Conservation (phyloP, 1,140 invertebrate species). For the Halesus radiatus region DNA sequence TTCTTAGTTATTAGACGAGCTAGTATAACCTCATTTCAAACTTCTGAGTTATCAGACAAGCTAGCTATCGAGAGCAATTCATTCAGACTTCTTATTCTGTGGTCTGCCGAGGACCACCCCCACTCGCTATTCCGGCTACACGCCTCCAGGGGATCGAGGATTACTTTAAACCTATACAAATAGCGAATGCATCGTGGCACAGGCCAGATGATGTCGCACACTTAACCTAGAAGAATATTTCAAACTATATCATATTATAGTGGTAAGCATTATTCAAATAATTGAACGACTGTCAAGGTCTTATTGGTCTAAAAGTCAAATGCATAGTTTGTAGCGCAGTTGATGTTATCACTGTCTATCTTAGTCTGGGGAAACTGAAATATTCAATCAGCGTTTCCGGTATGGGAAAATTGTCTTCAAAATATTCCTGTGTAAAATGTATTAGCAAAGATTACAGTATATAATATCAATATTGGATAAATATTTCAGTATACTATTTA, state of each 20-base stretch:
- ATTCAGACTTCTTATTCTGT: constrained; percentile 50
- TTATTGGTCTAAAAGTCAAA: constrained; percentile 16
- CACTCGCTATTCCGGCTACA: constrained; percentile 8
- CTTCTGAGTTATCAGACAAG: constrained; percentile 47
- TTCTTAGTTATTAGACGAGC: constrained; percentile 47
- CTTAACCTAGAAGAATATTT: constrained; percentile 26
- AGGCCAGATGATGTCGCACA: background rate
- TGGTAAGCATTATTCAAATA: constrained; percentile 12
- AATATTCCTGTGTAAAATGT: background rate
- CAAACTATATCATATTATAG: constrained; percentile 13
- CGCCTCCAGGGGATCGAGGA: constrained; percentile 39
- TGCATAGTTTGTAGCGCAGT: background rate
- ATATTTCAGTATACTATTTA: constrained; percentile 41
- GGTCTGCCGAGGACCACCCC: background rate
- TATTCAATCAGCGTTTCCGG: background rate
- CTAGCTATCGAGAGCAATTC: constrained; percentile 50
- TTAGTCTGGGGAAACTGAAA: background rate
- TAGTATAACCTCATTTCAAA: constrained; percentile 40
- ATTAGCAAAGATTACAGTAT: background rate
- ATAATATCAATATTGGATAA: constrained; percentile 25
- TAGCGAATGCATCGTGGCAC: background rate
- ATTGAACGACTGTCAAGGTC: constrained; percentile 2
- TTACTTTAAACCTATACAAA: constrained; percentile 49
- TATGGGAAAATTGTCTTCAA: background rate
- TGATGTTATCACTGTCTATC: background rate